Base-by-base conservation (phyloP, 2,113 vertebrate species). In the Callorhinus ursinus region DNA sequence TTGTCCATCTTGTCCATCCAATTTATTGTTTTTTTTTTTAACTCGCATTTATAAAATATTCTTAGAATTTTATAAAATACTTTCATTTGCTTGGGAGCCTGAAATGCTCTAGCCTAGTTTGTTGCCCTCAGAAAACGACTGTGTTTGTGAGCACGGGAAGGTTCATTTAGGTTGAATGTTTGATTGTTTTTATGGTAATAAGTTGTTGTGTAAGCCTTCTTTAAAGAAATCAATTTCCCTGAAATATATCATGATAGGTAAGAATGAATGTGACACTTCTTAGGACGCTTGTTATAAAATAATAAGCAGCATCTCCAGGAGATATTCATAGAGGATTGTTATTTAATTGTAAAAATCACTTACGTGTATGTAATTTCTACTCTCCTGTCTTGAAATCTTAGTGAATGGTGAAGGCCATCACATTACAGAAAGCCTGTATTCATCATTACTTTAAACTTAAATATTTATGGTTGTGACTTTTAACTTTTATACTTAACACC, bases 111-210 rank as follows among this genome's bases (percentile, higher is more conserved):
- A 33, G 12, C 16, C 83, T 85, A 71, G 10, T 90, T 82, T 88
- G 26, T 49, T 31, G 74, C 4, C 11, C 5, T 76, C 11, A 69
- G 7, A 79, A 67, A 97, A 89, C 39, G 69, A 10, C 85, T 86
- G 22, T 90, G 93, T 87, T 26, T 80, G 0, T 84, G 69, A 71
- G 19, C 33, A 0, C 53, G 65, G 24, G 18, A 69, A 92, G 51
- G 28, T 95, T 88, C 85, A 92, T 92, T 96, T 96, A 96, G 36
- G 63, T 74, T 83, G 57, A 57, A 59, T 90, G 49, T 92, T 88
- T 95, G 76, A 5, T 83, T 83, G 24, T 55, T 88, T 88, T 87
- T 74, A 14, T 89, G 55, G 18, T 87, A 96, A 61, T 93, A 76
- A 84, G 19, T 89, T 79, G 4, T 77, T 96, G 19, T 53, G 89